These are phyloP conservation scores for Forbesichthys agassizii DNA, from an alignment of 2,113 vertebrate genomes.

Conservation along the genomic window DNA sequence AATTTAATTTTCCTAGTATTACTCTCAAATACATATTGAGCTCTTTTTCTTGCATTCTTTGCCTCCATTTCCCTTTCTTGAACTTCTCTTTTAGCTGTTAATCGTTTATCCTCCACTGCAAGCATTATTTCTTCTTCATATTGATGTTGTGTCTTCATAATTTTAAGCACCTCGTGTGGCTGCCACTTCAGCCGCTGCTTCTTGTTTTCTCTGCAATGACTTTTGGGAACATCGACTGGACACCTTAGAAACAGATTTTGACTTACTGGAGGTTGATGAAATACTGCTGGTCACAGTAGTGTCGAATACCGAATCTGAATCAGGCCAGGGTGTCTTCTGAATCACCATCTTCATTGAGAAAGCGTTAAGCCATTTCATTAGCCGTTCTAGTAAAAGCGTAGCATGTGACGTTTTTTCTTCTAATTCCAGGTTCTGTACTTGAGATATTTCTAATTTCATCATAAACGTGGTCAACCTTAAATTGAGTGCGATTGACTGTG, in stretches of 20 bases:
- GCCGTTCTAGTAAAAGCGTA: neutral
- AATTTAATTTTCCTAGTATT: constrained; percentile 10
- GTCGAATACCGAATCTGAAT: neutral
- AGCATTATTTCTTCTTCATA: constrained; percentile 27
- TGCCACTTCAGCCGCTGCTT: constrained; percentile 14
- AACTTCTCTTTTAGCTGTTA: constrained; percentile 21
- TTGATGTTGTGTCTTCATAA: constrained; percentile 25
- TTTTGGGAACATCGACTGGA: neutral
- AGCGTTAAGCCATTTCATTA: neutral
- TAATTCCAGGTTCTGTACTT: neutral
- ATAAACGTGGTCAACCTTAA: constrained; percentile 9
- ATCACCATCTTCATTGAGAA: neutral
- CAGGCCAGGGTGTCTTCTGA: neutral
- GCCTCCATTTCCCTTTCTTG: constrained; percentile 31
- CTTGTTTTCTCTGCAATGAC: constrained; percentile 11
- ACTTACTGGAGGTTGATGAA: neutral
- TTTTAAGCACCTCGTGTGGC: constrained; percentile 22
- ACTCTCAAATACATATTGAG: constrained; percentile 19
- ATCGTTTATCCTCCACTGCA: constrained; percentile 23
- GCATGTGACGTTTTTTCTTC: neutral
- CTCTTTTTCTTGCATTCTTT: constrained; percentile 19
- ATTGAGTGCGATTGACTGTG: neutral
- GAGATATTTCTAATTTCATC: neutral
- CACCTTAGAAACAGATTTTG: neutral
- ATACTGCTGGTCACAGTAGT: neutral